Evolutionary conservation across 2,113 vertebrate species (phyloP).

Genomic region (Cyphomyrus discorhynchus): DNA sequence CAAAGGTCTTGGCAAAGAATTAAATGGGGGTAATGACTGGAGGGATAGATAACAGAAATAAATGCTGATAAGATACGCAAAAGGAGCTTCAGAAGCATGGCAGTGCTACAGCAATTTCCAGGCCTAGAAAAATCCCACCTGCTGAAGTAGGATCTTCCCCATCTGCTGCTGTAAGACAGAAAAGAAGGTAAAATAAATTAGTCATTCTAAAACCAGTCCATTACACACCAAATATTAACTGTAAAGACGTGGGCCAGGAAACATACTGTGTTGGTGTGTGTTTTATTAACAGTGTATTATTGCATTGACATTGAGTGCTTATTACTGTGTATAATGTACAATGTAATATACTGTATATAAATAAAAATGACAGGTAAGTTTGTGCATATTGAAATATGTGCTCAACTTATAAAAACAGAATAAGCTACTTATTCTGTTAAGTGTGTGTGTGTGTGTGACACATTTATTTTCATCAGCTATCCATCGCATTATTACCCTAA

Average conservation of each 20-base stretch:
- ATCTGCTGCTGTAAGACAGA: constrained; percentile 24
- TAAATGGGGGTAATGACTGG: neutral
- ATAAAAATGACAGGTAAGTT: neutral
- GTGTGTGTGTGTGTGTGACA: neutral
- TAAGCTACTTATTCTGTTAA: neutral
- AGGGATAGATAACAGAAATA: neutral
- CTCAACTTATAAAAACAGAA: neutral
- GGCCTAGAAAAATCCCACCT: constrained; percentile 26
- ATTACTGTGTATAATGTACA: neutral
- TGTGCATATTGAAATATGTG: neutral
- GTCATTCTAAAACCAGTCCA: neutral
- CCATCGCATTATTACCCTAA: neutral
- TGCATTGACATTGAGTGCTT: neutral
- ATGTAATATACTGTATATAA: neutral
- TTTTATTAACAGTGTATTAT: neutral
- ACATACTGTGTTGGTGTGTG: neutral
- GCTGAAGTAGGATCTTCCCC: constrained; percentile 31
- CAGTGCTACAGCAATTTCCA: neutral
- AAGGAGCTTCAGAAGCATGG: neutral
- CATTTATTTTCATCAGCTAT: neutral
- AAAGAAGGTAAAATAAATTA: neutral
- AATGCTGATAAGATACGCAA: neutral
- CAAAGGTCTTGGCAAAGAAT: neutral
- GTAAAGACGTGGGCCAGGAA: neutral
- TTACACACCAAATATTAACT: neutral